Evolutionary conservation across 2,113 vertebrate genomes (phyloP).

Genomic region (Pterocles gutturalis): DNA sequence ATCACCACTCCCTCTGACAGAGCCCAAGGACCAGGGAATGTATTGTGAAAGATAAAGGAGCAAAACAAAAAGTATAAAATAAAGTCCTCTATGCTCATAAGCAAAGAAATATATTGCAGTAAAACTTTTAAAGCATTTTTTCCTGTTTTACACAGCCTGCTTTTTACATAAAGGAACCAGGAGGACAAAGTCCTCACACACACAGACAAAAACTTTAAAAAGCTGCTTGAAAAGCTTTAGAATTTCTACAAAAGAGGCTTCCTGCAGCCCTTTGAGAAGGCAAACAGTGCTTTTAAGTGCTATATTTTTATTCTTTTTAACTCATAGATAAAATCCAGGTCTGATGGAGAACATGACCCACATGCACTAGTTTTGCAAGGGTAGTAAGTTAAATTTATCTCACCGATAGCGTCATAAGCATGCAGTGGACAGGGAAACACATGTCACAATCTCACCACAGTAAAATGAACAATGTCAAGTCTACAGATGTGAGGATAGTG

Average conservation of each 20-base stretch:
- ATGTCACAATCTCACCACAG: neutral
- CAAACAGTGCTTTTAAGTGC: slow-evolving; percentile 62
- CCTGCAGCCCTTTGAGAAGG: slow-evolving; percentile 64
- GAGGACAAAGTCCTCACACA: slow-evolving; percentile 54
- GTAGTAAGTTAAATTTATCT: neutral
- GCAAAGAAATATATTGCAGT: neutral
- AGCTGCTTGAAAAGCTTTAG: slow-evolving; percentile 66
- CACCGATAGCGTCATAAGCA: neutral
- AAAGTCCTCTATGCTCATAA: neutral
- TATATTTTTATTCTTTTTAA: slow-evolving; percentile 61
- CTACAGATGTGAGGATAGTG: neutral
- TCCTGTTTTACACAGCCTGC: slow-evolving; percentile 32
- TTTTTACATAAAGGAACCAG: slow-evolving; percentile 45
- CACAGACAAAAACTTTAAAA: slow-evolving; percentile 40
- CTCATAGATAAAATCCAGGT: slow-evolving; percentile 29
- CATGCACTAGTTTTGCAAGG: slow-evolving; percentile 2
- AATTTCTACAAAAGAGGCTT: slow-evolving; percentile 70
- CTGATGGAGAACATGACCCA: neutral
- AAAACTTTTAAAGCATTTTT: slow-evolving; percentile 7
- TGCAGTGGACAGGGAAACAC: neutral
- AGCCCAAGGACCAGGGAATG: neutral
- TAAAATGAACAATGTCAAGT: neutral
- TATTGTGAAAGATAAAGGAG: neutral
- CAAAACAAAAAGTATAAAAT: slow-evolving; percentile 13
- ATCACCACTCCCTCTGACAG: neutral